phyloP scores from a whole-genome alignment of 2,797 vertebrate genomes.

The Mus caroli region DNA sequence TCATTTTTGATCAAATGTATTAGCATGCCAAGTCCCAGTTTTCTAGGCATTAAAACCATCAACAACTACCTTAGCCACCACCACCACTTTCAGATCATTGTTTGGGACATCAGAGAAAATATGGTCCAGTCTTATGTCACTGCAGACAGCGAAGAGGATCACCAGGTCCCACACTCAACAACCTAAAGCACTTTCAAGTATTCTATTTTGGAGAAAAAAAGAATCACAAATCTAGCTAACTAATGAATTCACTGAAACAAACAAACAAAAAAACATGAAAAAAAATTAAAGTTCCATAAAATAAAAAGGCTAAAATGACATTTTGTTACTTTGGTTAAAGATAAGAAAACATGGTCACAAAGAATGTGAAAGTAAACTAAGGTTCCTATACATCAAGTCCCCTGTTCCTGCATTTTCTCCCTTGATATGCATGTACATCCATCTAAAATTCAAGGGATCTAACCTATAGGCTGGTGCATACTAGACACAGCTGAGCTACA shows the following conservation, averaged over 20 bases:
- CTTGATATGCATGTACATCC: accelerated
- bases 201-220: not conserved
- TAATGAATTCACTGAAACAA: conserved; percentile 1
- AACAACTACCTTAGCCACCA: not conserved
- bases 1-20: not conserved
- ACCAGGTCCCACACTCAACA: not conserved
- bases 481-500: not conserved
- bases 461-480: not conserved
- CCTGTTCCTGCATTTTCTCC: not conserved
- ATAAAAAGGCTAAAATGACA: not conserved
- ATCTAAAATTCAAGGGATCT: not conserved
- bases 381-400: not conserved
- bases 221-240: not conserved
- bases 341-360: not conserved
- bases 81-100: not conserved
- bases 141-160: accelerated
- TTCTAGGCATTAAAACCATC: not conserved
- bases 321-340: not conserved
- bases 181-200: not conserved
- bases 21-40: not conserved
- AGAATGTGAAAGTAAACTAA: not conserved
- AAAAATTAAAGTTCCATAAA: not conserved
- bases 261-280: not conserved
- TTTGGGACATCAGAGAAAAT: not conserved
- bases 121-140: not conserved